These are phyloP conservation scores for Cryptocheilus praepositus DNA, from an alignment of 2,888 invertebrate genomes.

Conservation along the genomic window DNA sequence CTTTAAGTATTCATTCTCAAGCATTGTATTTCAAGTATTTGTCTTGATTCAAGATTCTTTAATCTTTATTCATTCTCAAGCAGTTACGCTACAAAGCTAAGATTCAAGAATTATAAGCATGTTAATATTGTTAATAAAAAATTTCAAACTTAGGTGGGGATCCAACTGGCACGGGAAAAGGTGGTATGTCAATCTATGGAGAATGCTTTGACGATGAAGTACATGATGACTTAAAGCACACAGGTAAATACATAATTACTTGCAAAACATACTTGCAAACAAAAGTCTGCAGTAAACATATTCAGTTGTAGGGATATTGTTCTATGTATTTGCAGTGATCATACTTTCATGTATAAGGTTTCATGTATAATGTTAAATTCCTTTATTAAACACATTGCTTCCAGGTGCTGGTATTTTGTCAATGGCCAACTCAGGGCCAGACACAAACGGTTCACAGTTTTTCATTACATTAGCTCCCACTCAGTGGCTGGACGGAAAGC, in stretches of 20 bases:
- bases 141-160: conserved; percentile 82
- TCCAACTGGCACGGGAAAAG: conserved; percentile 97
- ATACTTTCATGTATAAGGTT: too few relatives aligned
- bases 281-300: too few relatives aligned
- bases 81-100: too few relatives aligned
- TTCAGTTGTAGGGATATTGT: too few relatives aligned
- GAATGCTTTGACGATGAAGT: conserved; percentile 97
- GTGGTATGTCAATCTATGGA: conserved; percentile 98
- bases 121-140: neutral
- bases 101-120: too few relatives aligned
- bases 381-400: neutral
- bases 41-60: too few relatives aligned
- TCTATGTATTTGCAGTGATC: too few relatives aligned
- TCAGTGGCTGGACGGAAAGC: conserved; percentile 98
- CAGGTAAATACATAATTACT: conserved; percentile 77
- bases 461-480: conserved; percentile 97
- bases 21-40: too few relatives aligned
- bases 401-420: conserved; percentile 85
- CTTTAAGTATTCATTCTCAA: too few relatives aligned
- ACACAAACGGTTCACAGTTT: conserved; percentile 98
- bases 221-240: conserved; percentile 93
- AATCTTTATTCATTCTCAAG: too few relatives aligned
- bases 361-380: too few relatives aligned
- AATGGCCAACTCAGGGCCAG: conserved; percentile 99
- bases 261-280: neutral